These are phyloP conservation scores for Salvelinus sp. DNA, from an alignment of 2,113 vertebrate species.

Conservation along the genomic window DNA sequence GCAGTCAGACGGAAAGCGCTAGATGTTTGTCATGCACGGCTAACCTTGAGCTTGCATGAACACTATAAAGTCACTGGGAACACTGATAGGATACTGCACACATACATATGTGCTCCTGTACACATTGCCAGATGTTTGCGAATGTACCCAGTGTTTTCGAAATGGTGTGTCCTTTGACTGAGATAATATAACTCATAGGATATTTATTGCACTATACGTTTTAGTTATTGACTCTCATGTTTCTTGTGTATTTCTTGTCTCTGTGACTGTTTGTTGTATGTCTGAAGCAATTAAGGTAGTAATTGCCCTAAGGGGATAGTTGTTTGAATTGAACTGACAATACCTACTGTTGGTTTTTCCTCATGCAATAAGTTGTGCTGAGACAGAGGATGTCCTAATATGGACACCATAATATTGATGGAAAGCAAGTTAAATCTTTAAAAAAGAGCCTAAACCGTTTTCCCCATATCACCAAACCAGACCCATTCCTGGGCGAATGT, in stretches of 20 bases:
- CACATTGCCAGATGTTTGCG: constrained; percentile 1
- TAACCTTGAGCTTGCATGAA: constrained; percentile 43
- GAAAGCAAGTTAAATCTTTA: too few species aligned
- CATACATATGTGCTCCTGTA: background rate
- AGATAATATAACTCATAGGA: background rate
- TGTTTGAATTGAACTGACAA: too few species aligned
- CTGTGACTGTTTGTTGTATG: too few species aligned
- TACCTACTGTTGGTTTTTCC: too few species aligned
- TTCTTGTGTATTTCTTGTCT: too few species aligned
- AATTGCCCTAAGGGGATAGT: too few species aligned
- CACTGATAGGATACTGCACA: constrained; percentile 42
- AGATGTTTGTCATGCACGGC: background rate
- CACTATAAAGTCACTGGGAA: constrained; percentile 17
- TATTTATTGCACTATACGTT: background rate
- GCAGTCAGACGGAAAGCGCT: constrained; percentile 20
- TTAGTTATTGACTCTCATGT: too few species aligned
- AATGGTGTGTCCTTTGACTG: background rate
- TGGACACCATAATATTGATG: too few species aligned
- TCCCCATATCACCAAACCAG: background rate
- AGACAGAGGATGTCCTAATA: too few species aligned
- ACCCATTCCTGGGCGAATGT: background rate
- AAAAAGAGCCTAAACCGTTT: too few species aligned
- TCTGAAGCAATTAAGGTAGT: too few species aligned
- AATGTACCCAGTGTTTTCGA: background rate
- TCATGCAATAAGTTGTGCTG: too few species aligned